Base-by-base conservation (phyloP, 2,888 invertebrate species). In the Pharmacophagus antenor region DNA sequence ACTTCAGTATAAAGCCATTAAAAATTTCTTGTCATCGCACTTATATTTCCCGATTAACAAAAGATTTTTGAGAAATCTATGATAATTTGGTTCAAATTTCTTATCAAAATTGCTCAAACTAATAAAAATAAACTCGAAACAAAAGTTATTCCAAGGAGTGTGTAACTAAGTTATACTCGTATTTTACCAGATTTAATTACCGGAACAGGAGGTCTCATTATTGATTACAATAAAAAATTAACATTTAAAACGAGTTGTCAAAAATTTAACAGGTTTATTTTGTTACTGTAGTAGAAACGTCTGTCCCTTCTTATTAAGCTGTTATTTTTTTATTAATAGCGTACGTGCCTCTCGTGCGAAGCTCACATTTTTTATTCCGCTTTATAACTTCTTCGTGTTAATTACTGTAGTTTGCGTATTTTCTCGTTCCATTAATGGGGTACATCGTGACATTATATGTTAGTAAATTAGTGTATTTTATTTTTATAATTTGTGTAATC, bases 401-500 rank as follows among this genome's bases (percentile, higher is more conserved):
- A 52, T 58, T 48, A 49, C 42, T 22, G 48, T 48, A 50, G 44
- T 59, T 55, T 50, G 54, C 44, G 59, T 27, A 27, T 55, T 59
- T 54, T 54, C 27, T 21, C 41, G 37, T 58, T 25, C 25, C 8
- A n/a, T 47, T 8, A 53, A 47, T 53, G 52, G 41, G 23, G 18
- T n/a, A 37, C 46, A 15, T 18, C 31, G 0, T 18, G 17, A 49
- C 21, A 18, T 17, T 47, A 20, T 25, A 20, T 22, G 25, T 41
- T 58, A 21, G 8, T 6, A 8, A 27, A 27, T 2, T 10, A 6
- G 8, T 27, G 27, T 27, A 27, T 10, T 27, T 10, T n/a, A n/a
- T n/a, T n/a, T n/a, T n/a, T n/a, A n/a, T n/a, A n/a, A n/a, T n/a
- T n/a, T n/a, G n/a, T n/a, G n/a, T n/a, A n/a, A n/a, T n/a, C n/a